A percentile compares a stretch with the other conserved stretches of the same genome.
These are phyloP conservation scores for Branchinecta lindahli DNA, from an alignment of 1,140 invertebrate genomes.

Conservation along the genomic window DNA sequence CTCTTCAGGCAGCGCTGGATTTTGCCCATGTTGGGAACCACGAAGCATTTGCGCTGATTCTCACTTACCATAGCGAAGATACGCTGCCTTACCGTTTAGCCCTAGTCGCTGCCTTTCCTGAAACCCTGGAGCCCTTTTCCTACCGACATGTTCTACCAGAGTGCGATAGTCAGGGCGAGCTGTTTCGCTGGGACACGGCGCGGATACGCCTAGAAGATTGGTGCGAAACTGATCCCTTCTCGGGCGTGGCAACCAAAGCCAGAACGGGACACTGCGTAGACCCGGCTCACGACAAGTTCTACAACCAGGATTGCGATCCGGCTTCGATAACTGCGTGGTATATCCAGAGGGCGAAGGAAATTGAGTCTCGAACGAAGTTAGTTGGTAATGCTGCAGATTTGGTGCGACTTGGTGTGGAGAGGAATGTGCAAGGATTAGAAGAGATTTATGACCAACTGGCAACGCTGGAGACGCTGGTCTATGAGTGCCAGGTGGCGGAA, in stretches of 20 bases:
- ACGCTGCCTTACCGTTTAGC: slow-evolving; percentile 47
- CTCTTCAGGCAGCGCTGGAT: slow-evolving; percentile 41
- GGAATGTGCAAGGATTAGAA: slow-evolving; percentile 43
- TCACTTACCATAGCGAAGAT: slow-evolving; percentile 49
- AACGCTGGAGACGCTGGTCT: slow-evolving; percentile 52
- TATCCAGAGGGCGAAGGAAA: slow-evolving; percentile 43
- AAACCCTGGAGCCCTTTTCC: slow-evolving; percentile 49
- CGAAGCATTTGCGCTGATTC: slow-evolving; percentile 44
- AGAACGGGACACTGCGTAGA: slow-evolving; percentile 9
- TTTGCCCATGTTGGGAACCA: slow-evolving; percentile 44
- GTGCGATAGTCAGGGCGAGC: slow-evolving; percentile 36
- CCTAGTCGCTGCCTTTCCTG: slow-evolving; percentile 56
- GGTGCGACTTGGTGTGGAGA: slow-evolving; percentile 45
- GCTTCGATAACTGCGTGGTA: slow-evolving; percentile 48
- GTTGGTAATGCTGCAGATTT: slow-evolving; percentile 51
- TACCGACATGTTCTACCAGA: slow-evolving; percentile 48
- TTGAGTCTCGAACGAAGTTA: slow-evolving; percentile 44
- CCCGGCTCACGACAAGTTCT: slow-evolving; percentile 11
- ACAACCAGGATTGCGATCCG: neutral
- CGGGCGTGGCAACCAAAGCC: slow-evolving; percentile 20
- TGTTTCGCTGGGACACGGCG: slow-evolving; percentile 36
- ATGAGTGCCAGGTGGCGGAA: slow-evolving; percentile 48
- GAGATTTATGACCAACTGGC: slow-evolving; percentile 45
- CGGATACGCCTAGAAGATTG: slow-evolving; percentile 43
- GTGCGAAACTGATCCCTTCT: slow-evolving; percentile 43